Evolutionary conservation across 2,113 vertebrate genomes (phyloP), one percentile per base, ranked within the genome.

Genomic region (Notothenia rossii): DNA sequence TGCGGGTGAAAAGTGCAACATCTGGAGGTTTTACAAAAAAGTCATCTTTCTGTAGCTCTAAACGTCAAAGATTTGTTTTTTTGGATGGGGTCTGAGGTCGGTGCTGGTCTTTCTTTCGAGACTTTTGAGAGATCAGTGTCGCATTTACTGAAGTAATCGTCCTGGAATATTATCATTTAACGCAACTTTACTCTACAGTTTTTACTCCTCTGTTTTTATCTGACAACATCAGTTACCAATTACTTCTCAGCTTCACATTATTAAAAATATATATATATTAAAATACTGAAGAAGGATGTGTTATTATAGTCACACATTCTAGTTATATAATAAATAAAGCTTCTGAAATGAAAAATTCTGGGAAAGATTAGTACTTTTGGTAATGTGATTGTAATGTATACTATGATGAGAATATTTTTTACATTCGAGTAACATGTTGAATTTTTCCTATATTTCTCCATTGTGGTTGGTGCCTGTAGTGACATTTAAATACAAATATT

Each of bases 51-150:
- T 65, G 36, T 59, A 25, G 55, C n/a, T 62, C 20, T 12, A 2
- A 74, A 72, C 78, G 66, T 81, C 43, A 85, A 80, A 56, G 61
- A 82, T 0, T 20, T 66, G 20, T 70, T 59, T 20, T 53, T 40
- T 40, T 7, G 5, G 36, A 40, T 40, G 36, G 36, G 36, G 36
- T 40, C 36, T 40, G 36, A 40, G 36, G 36, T 29, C 29, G 29
- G 3, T 3, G 29, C 5, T 40, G 36, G 36, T 40, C 36, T 40
- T 40, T 40, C 36, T 40, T 40, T 40, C 7, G 5, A 40, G 36
- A 40, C 36, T 59, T 58, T 55, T 12, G n/a, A 68, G 51, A 17
- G 29, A 25, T 51, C 13, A 49, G 45, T 10, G 14, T 45, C 25
- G 20, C 36, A 40, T 40, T 40, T 62, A 20, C 45, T 62, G 10